Evolutionary conservation across 2,888 invertebrate genomes (phyloP), one percentile per base, ranked within the genome.

Genomic region (Cinara cedri): DNA sequence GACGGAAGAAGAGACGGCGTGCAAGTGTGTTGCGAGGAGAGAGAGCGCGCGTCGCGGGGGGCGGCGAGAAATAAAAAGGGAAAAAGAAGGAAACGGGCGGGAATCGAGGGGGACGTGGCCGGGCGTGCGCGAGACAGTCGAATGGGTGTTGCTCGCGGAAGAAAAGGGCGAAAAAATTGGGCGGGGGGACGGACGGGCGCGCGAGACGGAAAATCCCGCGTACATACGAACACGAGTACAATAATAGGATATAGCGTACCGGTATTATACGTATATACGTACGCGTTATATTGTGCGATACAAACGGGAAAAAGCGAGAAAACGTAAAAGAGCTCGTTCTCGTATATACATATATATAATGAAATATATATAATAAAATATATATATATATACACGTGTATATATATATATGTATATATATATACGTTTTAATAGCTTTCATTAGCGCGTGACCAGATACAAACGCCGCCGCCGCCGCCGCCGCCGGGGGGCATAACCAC

Each of bases 381-480:
- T n/a, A n/a, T n/a, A n/a, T n/a, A n/a, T n/a, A n/a, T n/a, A n/a
- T n/a, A n/a, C n/a, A n/a, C n/a, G n/a, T n/a, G n/a, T n/a, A n/a
- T n/a, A n/a, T n/a, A n/a, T n/a, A n/a, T n/a, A n/a, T n/a, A n/a
- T n/a, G n/a, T n/a, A n/a, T n/a, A n/a, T n/a, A n/a, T n/a, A n/a
- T n/a, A n/a, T n/a, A n/a, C n/a, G n/a, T 72, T 72, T 76, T 76
- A 76, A 76, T 76, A 76, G 76, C 76, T 76, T 76, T 76, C 76
- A 76, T 76, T 76, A 76, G 74, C 46, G 57, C 46, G 57, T 51
- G 74, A 65, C 74, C 72, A 72, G 72, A 72, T 70, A 72, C 46
- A 24, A 72, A 72, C 72, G 46, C 57, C 46, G 26, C 44, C 55
- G 44, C n/a, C n/a, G n/a, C 57, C 72, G 46, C 57, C 46, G 26